phyloP scores from a whole-genome alignment of 2,113 vertebrate species.

The Semnornis frantzii region DNA sequence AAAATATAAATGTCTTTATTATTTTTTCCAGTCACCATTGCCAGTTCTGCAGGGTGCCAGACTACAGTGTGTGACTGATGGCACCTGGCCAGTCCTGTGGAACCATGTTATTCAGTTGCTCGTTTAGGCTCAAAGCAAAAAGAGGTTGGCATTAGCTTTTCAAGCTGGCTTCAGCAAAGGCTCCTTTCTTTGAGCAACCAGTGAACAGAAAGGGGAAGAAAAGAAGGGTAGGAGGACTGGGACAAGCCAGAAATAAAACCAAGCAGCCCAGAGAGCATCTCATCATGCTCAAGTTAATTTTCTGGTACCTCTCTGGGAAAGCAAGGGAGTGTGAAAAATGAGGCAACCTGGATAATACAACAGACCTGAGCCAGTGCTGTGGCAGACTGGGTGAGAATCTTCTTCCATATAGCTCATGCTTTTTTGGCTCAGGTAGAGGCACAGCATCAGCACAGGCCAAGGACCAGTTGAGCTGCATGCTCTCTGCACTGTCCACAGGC shows the following conservation, averaged over 20 bases:
- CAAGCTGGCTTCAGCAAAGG: slow-evolving; percentile 3
- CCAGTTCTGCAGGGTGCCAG: slow-evolving; percentile 17
- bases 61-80: neutral
- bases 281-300: neutral
- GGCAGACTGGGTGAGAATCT: neutral
- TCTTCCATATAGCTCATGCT: neutral
- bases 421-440: neutral
- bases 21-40: slow-evolving; percentile 12
- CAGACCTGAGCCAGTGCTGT: neutral
- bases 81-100: neutral
- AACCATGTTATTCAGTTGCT: neutral
- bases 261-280: neutral
- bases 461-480: neutral
- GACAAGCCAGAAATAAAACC: neutral
- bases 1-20: slow-evolving; percentile 50
- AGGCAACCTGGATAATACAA: neutral
- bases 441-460: neutral
- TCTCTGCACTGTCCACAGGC: neutral
- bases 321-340: neutral
- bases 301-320: neutral
- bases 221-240: neutral
- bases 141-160: neutral
- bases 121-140: slow-evolving; percentile 25
- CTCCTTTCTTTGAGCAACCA: neutral
- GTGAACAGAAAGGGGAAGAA: neutral